phyloP scores from a whole-genome alignment of 30 jellyfish, hydroid and myxozoan genomes.

The Aurelia sp. region DNA sequence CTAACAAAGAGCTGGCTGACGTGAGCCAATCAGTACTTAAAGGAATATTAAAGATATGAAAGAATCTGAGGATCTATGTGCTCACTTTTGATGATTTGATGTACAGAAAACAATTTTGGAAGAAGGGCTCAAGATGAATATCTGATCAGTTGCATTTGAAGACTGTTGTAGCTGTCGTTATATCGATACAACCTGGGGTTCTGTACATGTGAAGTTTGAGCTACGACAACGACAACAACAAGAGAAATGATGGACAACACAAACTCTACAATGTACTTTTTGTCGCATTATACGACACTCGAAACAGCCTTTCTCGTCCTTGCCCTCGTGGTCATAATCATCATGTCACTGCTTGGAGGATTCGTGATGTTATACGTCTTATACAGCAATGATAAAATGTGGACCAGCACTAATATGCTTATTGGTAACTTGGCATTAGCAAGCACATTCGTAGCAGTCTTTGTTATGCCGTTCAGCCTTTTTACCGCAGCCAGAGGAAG shows the following conservation, averaged over 20 bases:
- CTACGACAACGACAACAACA: too few relatives aligned
- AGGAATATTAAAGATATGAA: too few relatives aligned
- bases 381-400: slow-evolving; percentile 83
- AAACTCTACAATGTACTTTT: slow-evolving; percentile 34
- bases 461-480: slow-evolving; percentile 92
- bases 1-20: too few relatives aligned
- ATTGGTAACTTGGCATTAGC: slow-evolving; percentile 91
- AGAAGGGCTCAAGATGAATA: too few relatives aligned
- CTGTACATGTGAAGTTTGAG: too few relatives aligned
- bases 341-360: slow-evolving; percentile 81
- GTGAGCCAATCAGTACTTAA: too few relatives aligned
- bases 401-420: slow-evolving; percentile 96
- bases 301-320: slow-evolving; percentile 65
- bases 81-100: too few relatives aligned
- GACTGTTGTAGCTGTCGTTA: too few relatives aligned
- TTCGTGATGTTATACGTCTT: slow-evolving; percentile 77
- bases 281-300: slow-evolving; percentile 46
- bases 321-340: slow-evolving; percentile 53
- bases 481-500: slow-evolving; percentile 52
- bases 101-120: too few relatives aligned
- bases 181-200: too few relatives aligned
- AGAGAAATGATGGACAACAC: slow-evolving; percentile 32
- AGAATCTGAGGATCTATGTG: too few relatives aligned
- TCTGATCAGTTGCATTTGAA: too few relatives aligned
- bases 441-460: slow-evolving; percentile 70